Conservation (phyloP, 2,113 vertebrate species). For the Cinclus mexicanus region DNA sequence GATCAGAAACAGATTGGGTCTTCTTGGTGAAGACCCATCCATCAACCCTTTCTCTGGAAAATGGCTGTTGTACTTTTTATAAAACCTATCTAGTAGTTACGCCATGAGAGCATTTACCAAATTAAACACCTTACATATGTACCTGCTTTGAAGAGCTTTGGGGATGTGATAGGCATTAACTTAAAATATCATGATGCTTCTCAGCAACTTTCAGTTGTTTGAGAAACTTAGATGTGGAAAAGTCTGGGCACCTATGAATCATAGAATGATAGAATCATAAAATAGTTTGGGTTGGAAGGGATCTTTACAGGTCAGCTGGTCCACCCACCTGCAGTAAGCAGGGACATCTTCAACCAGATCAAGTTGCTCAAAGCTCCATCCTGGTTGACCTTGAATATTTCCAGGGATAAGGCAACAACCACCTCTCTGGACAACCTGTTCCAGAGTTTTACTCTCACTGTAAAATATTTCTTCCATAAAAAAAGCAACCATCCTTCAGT, state of each 20-base stretch:
- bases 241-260: not conserved
- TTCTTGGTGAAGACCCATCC: not conserved
- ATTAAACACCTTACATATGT: not conserved
- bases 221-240: not conserved
- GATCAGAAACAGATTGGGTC: not conserved
- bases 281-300: not conserved
- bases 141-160: not conserved
- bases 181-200: not conserved
- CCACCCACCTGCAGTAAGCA: not conserved
- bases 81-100: not conserved
- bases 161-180: not conserved
- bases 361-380: not conserved
- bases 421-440: not conserved
- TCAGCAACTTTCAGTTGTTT: not conserved
- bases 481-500: rapidly evolving
- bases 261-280: not conserved
- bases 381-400: not conserved
- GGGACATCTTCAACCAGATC: not conserved
- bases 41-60: not conserved
- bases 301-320: not conserved
- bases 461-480: not conserved
- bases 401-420: not conserved
- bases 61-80: not conserved
- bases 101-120: not conserved
- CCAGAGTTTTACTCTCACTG: not conserved